Percentiles rank a stretch among this genome's conserved stretches.
Evolutionary conservation across 2,797 vertebrate genomes (phyloP).

Genomic region (Pseudotriccus pelzelni): DNA sequence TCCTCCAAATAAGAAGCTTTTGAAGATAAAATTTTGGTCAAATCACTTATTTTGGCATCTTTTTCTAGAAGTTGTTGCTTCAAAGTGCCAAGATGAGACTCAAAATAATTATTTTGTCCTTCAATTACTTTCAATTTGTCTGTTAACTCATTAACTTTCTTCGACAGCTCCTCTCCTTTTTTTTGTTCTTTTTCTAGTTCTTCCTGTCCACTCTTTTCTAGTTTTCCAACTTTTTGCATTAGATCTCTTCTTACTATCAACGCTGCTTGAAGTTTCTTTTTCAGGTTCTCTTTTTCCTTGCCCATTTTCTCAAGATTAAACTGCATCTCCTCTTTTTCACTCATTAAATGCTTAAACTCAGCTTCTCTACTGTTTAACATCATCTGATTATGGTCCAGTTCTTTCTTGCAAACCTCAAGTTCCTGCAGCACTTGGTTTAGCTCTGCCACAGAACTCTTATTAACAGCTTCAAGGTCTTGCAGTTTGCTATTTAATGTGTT

Average conservation of each 20-base stretch:
- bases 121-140: slow-evolving; percentile 57
- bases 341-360: slow-evolving; percentile 67
- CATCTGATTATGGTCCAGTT: slow-evolving; percentile 45
- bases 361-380: slow-evolving; percentile 62
- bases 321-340: slow-evolving; percentile 73
- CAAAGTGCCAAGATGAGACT: slow-evolving; percentile 66
- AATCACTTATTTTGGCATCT: slow-evolving; percentile 68
- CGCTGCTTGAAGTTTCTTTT: slow-evolving; percentile 88
- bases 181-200: slow-evolving; percentile 58
- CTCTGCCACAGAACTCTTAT: slow-evolving; percentile 38
- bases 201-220: slow-evolving; percentile 76
- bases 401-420: slow-evolving; percentile 69
- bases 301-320: slow-evolving; percentile 67
- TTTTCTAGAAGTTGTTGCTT: slow-evolving; percentile 75
- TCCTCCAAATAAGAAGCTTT: slow-evolving; percentile 56
- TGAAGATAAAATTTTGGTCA: slow-evolving; percentile 49
- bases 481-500: slow-evolving; percentile 66
- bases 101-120: slow-evolving; percentile 49
- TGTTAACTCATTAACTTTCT: slow-evolving; percentile 69
- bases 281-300: slow-evolving; percentile 84
- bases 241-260: slow-evolving; percentile 85
- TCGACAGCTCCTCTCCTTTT: slow-evolving; percentile 67
- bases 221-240: slow-evolving; percentile 80
- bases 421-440: slow-evolving; percentile 62
- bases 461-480: slow-evolving; percentile 61